These are phyloP conservation scores for Hermatobates lingyangjiaoensis DNA, from an alignment of 1,140 invertebrate species.

Conservation along the genomic window DNA sequence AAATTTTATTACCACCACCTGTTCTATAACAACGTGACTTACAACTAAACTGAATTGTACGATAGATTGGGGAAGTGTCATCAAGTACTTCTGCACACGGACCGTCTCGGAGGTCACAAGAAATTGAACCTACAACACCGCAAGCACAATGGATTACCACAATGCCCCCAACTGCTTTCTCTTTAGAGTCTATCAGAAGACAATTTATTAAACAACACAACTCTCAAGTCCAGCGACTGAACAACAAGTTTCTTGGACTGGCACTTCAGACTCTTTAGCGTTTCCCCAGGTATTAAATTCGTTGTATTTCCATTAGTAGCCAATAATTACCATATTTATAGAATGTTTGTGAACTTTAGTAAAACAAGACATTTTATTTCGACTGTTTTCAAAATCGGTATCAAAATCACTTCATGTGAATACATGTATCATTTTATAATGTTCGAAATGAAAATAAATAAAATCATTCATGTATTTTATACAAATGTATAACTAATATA, in stretches of 20 bases:
- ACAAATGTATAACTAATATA: too few species aligned
- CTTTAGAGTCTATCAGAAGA: background rate
- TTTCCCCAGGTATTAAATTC: too few species aligned
- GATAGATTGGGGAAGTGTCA: background rate
- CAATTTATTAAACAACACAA: slow-evolving; percentile 5
- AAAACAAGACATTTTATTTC: too few species aligned
- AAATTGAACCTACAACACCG: background rate
- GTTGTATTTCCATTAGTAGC: too few species aligned
- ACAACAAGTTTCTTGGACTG: slow-evolving; percentile 7
- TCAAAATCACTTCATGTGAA: too few species aligned
- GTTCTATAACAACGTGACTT: background rate
- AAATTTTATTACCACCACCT: background rate
- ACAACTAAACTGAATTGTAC: background rate
- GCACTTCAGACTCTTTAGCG: too few species aligned
- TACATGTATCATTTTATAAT: too few species aligned
- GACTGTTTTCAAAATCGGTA: too few species aligned
- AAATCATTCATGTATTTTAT: too few species aligned
- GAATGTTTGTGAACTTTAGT: too few species aligned
- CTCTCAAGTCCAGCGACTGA: slow-evolving; percentile 2
- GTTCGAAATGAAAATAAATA: too few species aligned
- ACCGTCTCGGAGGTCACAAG: background rate
- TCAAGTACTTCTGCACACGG: background rate
- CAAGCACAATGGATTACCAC: background rate
- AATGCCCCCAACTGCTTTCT: background rate
- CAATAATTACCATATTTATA: too few species aligned